Evolutionary conservation across 2,113 vertebrate genomes (phyloP).

Genomic region (Sphaerodactylus townsendi): DNA sequence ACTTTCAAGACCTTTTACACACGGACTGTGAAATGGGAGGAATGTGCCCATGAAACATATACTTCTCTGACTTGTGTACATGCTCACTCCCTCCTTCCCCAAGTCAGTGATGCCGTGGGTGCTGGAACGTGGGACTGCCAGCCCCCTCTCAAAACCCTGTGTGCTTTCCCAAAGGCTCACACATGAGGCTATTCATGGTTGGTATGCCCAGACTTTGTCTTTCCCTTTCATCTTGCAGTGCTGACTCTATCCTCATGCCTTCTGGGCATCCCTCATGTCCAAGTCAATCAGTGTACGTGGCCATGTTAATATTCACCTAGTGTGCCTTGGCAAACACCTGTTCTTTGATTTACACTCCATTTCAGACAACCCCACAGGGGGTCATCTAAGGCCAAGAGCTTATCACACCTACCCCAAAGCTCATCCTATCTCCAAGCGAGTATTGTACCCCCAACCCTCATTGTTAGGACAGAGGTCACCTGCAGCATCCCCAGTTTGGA

Average conservation of each 20-base stretch:
- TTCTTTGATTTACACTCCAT: neutral
- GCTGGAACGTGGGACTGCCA: conserved; percentile 34
- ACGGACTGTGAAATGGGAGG: conserved; percentile 48
- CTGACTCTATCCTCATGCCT: neutral
- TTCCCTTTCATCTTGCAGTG: neutral
- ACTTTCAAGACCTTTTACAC: conserved; percentile 65
- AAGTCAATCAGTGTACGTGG: conserved; percentile 7
- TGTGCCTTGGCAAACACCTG: conserved; percentile 4
- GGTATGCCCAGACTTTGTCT: neutral
- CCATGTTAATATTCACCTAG: neutral
- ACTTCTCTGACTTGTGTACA: conserved; percentile 29
- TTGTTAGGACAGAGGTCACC: neutral
- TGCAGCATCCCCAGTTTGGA: neutral
- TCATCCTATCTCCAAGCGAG: neutral
- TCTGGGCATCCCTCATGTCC: neutral
- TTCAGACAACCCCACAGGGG: neutral
- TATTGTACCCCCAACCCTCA: neutral
- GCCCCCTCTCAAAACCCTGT: conserved; percentile 48
- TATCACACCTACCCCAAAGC: neutral
- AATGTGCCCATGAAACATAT: conserved; percentile 63
- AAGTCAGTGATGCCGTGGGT: conserved; percentile 32
- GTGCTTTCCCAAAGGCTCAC: conserved; percentile 44
- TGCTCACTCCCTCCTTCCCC: conserved; percentile 34
- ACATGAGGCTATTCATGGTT: neutral
- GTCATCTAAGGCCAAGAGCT: conserved; percentile 4